Percentiles rank a stretch among this genome's conserved stretches.
These are phyloP conservation scores for Drosophila infuscata DNA, from an alignment of 2,888 invertebrate species.

Conservation along the genomic window DNA sequence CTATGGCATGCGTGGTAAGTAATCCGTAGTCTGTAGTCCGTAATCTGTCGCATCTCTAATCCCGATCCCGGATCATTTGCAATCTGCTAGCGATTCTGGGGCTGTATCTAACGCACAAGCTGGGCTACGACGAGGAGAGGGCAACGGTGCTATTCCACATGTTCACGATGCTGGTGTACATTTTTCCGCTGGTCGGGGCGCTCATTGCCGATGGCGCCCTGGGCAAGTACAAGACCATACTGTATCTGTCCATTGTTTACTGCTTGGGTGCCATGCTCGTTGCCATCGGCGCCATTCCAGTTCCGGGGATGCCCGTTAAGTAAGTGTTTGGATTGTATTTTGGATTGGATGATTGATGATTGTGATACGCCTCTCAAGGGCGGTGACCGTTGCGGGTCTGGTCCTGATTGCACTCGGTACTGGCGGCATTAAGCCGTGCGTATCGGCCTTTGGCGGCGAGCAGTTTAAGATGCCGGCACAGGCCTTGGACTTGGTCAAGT, in stretches of 20 bases:
- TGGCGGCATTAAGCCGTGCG: conserved; percentile 98
- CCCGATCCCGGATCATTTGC: conserved; percentile 64
- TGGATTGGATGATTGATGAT: not conserved
- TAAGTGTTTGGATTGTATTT: conserved; percentile 60
- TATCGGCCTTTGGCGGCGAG: conserved; percentile 97
- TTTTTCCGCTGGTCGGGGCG: conserved; percentile 90
- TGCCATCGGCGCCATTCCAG: conserved; percentile 89
- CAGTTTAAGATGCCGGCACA: conserved; percentile 94
- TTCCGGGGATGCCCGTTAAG: conserved; percentile 87
- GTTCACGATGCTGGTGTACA: conserved; percentile 93
- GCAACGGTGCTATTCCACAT: conserved; percentile 95
- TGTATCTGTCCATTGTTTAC: conserved; percentile 95
- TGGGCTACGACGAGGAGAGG: conserved; percentile 89
- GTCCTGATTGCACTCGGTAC: conserved; percentile 94
- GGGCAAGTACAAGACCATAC: conserved; percentile 93
- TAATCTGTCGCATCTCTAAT: not conserved
- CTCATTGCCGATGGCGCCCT: conserved; percentile 96
- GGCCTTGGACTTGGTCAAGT: conserved; percentile 91
- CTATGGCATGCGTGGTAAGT: conserved; percentile 98
- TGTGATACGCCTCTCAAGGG: conserved; percentile 83
- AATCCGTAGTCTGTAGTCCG: not conserved
- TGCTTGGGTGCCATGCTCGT: conserved; percentile 93
- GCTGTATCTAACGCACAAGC: conserved; percentile 92
- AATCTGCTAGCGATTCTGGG: conserved; percentile 92
- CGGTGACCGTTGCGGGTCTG: conserved; percentile 89